Percentiles rank a stretch among this genome's conserved stretches.
Evolutionary conservation across 2,797 vertebrate species (phyloP).

Genomic region (Alauda arvensis): DNA sequence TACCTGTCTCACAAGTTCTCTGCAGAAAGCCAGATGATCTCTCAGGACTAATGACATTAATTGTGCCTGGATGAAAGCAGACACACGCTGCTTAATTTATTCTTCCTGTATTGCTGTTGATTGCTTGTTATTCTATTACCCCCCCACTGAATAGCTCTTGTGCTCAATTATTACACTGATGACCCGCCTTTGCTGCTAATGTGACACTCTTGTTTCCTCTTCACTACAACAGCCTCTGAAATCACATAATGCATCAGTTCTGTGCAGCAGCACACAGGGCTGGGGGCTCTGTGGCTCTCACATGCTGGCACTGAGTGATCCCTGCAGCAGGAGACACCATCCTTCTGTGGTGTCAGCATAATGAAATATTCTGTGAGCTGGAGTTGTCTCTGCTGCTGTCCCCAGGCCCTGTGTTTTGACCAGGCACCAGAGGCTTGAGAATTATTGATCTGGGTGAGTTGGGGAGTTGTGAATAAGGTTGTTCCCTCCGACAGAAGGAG

Average conservation of each 20-base stretch:
- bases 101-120: constrained; percentile 21
- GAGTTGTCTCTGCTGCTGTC: neutral
- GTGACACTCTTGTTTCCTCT: constrained; percentile 35
- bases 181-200: constrained; percentile 25
- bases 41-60: constrained; percentile 36
- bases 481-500: neutral
- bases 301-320: accelerated
- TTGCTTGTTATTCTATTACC: constrained; percentile 64
- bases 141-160: constrained; percentile 42
- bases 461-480: neutral
- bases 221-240: neutral
- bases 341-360: accelerated
- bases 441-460: neutral
- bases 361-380: neutral
- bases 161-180: constrained; percentile 46
- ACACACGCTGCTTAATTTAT: constrained; percentile 20
- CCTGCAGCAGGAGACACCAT: neutral
- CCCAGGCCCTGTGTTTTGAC: neutral
- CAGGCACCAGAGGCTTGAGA: neutral
- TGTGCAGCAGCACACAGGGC: neutral
- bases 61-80: constrained; percentile 47
- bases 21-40: constrained; percentile 2
- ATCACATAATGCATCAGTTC: neutral
- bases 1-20: neutral
- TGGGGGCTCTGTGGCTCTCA: accelerated